Percentiles rank a stretch among this genome's conserved stretches.
These are phyloP conservation scores for Coboldia fuscipes DNA, from an alignment of 1,140 invertebrate genomes.

Conservation along the genomic window DNA sequence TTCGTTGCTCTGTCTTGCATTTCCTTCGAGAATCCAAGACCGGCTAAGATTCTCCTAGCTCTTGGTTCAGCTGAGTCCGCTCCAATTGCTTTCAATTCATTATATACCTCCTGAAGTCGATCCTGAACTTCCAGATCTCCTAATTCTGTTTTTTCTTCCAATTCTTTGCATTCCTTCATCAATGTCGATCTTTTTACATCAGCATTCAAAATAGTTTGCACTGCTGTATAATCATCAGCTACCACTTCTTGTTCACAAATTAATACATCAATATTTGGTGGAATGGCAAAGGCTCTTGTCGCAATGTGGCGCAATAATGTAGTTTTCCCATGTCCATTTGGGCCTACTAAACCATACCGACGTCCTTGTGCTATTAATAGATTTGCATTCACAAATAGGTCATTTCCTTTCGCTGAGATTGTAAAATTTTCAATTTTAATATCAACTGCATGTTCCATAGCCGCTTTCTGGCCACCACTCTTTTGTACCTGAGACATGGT, in stretches of 20 bases:
- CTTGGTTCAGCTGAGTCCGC: conserved; percentile 92
- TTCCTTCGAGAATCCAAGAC: conserved; percentile 82
- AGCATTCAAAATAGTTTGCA: conserved; percentile 80
- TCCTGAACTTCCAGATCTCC: conserved; percentile 49
- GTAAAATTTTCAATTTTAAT: conserved; percentile 99
- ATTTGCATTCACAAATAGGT: conserved; percentile 93
- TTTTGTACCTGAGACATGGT: conserved; percentile 89
- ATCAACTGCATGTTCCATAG: conserved; percentile 86
- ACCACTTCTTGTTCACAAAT: conserved; percentile 98
- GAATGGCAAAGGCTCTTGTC: conserved; percentile 72
- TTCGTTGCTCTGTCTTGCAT: conserved; percentile 93
- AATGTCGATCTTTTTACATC: conserved; percentile 73
- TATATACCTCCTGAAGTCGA: conserved; percentile 78
- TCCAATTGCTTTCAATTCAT: conserved; percentile 87
- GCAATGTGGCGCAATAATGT: conserved; percentile 87
- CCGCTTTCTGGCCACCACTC: conserved; percentile 56
- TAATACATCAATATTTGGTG: conserved; percentile 90
- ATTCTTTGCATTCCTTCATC: conserved; percentile 59
- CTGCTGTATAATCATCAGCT: conserved; percentile 77
- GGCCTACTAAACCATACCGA: conserved; percentile 93
- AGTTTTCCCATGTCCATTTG: conserved; percentile 99
- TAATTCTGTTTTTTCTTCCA: conserved; percentile 44
- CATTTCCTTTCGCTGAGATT: conserved; percentile 92
- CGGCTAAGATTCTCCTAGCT: conserved; percentile 84
- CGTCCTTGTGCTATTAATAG: conserved; percentile 83